A percentile compares a stretch with the other conserved stretches of the same genome.
These are phyloP conservation scores for Pelodytes ibericus DNA, from an alignment of 2,797 vertebrate genomes.

Conservation along the genomic window DNA sequence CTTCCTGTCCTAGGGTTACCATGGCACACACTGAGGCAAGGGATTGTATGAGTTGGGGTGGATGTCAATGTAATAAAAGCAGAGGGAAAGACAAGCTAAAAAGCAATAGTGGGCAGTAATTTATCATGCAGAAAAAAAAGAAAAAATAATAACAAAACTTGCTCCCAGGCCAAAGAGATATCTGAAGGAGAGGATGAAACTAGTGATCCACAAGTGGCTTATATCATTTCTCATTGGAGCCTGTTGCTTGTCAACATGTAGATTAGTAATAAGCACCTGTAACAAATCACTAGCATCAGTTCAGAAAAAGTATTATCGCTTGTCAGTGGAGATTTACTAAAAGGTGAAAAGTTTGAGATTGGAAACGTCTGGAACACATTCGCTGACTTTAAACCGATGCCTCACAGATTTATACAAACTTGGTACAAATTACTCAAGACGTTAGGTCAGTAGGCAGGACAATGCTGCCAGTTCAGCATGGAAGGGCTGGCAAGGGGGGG, in stretches of 20 bases:
- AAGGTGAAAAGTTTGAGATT: constrained; percentile 9
- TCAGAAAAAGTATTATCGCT: neutral
- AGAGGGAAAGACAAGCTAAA: no score
- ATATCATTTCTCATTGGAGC: neutral
- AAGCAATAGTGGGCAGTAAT: neutral
- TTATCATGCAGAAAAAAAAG: neutral
- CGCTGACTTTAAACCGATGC: no score
- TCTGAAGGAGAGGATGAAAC: neutral
- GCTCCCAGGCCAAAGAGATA: neutral
- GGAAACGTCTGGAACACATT: no score
- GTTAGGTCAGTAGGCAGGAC: no score
- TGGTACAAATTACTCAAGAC: no score
- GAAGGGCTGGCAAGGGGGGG: no score
- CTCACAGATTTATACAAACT: no score
- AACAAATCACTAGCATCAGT: neutral
- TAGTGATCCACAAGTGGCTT: neutral
- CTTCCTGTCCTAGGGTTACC: no score
- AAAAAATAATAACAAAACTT: neutral
- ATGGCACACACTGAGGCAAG: no score
- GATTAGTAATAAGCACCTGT: neutral
- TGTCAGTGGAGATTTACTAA: constrained; percentile 2
- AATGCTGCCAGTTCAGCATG: no score
- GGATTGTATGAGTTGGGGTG: no score
- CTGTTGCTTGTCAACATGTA: neutral
- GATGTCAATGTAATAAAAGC: no score